Evolutionary conservation across 2,888 invertebrate species (phyloP), one percentile per base, ranked within the genome.

Genomic region (Stramonita haemastoma): DNA sequence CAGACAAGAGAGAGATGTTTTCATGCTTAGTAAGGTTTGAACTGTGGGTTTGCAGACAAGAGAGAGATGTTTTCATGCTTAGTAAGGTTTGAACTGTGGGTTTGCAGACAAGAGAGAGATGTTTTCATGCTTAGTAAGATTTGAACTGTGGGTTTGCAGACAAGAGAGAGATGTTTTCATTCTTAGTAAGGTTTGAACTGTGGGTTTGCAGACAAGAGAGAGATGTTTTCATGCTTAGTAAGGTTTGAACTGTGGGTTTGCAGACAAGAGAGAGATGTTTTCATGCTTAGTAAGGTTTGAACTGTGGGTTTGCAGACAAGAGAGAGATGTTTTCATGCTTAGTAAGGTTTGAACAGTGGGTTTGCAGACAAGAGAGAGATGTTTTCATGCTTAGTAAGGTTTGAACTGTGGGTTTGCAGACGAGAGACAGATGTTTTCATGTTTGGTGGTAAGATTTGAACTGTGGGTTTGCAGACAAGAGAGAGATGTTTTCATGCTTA

Each of bases 341-440:
- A 8, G 46, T 46, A 46, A 46, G 46, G 46, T 46, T 46, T 46
- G 46, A 46, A 46, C 34, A 6, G 1, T 56, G 36, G 83, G 13
- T 88, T 95, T 96, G 26, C 92, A 97, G 97, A 93, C 93, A 94
- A 92, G 95, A 96, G n/a, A 97, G 97, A 97, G 97, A 97, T 93
- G 95, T 46, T 2, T 46, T 46, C 46, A 46, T 46, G 46, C 46
- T 46, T 46, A 8, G 46, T 46, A 46, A 46, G 46, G 46, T 46
- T 46, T 46, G 46, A 46, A 46, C 34, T 29, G 1, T 56, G 36
- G 83, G 13, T 88, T 95, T 96, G 26, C 92, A 97, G 97, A 93
- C 93, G 94, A 92, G 95, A 96, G n/a, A 97, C 97, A 97, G 97
- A 97, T 93, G 95, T n/a, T n/a, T n/a, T n/a, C 95, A 90, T 96